Conservation (phyloP, 2,797 vertebrate genomes). For the Ibycter americanus region DNA sequence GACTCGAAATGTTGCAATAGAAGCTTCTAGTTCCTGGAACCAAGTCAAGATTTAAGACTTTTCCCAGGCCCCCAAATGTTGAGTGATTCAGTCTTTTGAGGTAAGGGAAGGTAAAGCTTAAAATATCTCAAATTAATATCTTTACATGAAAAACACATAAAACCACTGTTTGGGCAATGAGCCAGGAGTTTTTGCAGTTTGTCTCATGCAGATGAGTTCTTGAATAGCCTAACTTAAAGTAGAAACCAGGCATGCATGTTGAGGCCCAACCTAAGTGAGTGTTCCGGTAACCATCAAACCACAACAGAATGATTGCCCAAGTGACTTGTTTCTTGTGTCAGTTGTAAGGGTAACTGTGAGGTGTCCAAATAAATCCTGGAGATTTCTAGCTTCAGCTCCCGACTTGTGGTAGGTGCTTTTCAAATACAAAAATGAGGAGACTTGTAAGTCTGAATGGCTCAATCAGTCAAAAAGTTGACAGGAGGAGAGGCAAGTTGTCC, state of each 20-base stretch:
- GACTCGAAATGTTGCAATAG: background rate
- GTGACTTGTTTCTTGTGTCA: background rate
- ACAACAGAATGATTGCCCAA: background rate
- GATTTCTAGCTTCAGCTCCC: background rate
- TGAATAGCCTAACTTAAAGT: background rate
- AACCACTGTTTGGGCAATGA: background rate
- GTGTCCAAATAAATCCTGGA: background rate
- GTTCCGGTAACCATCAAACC: background rate
- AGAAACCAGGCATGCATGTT: background rate
- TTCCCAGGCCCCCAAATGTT: background rate
- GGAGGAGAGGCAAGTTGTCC: background rate
- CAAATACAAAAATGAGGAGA: background rate
- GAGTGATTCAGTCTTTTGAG: background rate
- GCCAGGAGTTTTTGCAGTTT: background rate
- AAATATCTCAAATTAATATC: background rate
- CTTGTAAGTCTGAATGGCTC: background rate
- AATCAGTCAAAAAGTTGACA: background rate
- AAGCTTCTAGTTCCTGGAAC: constrained; percentile 49
- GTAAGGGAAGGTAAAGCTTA: background rate
- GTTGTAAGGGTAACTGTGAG: background rate
- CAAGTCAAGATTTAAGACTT: constrained; percentile 29
- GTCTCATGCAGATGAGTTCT: background rate
- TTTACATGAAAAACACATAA: background rate
- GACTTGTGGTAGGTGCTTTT: background rate
- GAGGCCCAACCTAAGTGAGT: background rate